These are phyloP conservation scores for Lagopus leucura DNA, from an alignment of 2,113 vertebrate genomes.

Conservation along the genomic window DNA sequence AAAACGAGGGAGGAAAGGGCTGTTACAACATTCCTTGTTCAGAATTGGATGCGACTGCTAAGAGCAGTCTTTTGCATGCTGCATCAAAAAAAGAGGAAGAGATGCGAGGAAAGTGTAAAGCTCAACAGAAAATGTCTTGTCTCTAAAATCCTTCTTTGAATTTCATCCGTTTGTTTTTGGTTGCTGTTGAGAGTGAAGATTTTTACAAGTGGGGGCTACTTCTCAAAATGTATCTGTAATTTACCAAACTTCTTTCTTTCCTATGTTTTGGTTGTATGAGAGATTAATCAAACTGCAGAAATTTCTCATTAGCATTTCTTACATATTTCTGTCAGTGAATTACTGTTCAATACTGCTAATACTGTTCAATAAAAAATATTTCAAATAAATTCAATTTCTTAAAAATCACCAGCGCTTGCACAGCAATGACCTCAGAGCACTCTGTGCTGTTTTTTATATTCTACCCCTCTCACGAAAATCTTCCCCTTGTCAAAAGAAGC, in stretches of 20 bases:
- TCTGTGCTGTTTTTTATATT: not conserved
- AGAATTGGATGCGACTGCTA: not conserved
- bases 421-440: not conserved
- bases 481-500: not conserved
- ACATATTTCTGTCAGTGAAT: not conserved
- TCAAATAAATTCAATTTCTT: not conserved
- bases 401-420: not conserved
- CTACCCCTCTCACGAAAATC: not conserved
- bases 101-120: not conserved
- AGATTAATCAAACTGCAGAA: not conserved
- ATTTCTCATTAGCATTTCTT: not conserved
- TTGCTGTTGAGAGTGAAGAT: conserved; percentile 19
- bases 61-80: conserved; percentile 18
- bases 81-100: not conserved
- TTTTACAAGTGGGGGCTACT: not conserved
- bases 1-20: not conserved
- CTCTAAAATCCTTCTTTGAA: conserved; percentile 18
- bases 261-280: not conserved
- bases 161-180: not conserved
- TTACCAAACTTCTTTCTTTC: conserved; percentile 1
- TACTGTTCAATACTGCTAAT: not conserved
- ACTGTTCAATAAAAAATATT: not conserved
- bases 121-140: conserved; percentile 40
- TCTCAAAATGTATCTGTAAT: not conserved
- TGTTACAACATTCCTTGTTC: not conserved